Conservation (phyloP, 2,888 invertebrate genomes). For the Diarsia brunnea region DNA sequence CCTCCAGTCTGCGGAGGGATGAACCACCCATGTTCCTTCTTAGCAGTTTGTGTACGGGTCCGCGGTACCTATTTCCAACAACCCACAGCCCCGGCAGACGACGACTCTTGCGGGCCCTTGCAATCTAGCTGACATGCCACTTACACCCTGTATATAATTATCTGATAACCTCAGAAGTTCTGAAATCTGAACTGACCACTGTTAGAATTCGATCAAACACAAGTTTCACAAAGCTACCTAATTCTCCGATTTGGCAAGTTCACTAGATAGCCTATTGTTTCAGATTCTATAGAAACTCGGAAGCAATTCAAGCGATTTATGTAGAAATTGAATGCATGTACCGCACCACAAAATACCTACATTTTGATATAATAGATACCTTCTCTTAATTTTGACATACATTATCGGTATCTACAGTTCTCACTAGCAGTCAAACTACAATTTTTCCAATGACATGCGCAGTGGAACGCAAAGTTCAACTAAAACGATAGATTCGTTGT, state of each 20-base stretch:
- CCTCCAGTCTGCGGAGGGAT: too few relatives aligned
- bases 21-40: too few relatives aligned
- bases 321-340: neutral
- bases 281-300: neutral
- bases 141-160: too few relatives aligned
- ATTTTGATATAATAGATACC: neutral
- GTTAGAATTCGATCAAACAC: too few relatives aligned
- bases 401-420: neutral
- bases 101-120: too few relatives aligned
- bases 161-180: too few relatives aligned
- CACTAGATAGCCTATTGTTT: slow-evolving; percentile 5
- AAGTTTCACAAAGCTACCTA: neutral
- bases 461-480: neutral
- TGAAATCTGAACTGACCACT: too few relatives aligned
- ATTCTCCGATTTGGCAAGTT: neutral
- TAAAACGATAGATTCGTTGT: neutral
- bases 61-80: too few relatives aligned
- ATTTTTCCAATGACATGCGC: neutral
- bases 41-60: too few relatives aligned
- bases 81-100: too few relatives aligned
- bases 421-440: neutral
- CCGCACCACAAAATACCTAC: neutral
- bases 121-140: too few relatives aligned
- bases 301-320: neutral
- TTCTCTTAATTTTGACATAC: neutral